A percentile compares a stretch with the other conserved stretches of the same genome.
These are phyloP conservation scores for Pogona vitticeps DNA, from an alignment of 2,113 vertebrate species.

Conservation along the genomic window DNA sequence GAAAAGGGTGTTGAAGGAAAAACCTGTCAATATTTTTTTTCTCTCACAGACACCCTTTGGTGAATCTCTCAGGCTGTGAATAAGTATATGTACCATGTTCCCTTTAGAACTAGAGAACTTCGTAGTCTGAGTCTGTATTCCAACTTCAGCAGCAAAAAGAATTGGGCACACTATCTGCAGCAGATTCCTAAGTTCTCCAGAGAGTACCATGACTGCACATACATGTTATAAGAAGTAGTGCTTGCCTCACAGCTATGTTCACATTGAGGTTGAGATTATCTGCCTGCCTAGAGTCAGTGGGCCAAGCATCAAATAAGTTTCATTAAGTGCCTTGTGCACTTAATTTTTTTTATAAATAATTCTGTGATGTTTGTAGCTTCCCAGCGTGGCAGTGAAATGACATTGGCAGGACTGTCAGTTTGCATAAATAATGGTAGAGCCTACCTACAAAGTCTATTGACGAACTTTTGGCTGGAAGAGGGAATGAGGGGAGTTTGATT, in stretches of 20 bases:
- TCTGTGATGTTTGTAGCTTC: not conserved
- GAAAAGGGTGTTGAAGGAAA: not conserved
- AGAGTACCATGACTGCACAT: not conserved
- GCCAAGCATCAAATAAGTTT: not conserved
- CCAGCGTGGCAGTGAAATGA: not conserved
- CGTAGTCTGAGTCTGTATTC: not conserved
- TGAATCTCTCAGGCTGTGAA: not conserved
- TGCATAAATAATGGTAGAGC: not conserved
- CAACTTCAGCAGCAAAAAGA: not conserved
- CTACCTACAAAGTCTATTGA: not conserved
- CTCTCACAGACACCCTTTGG: not conserved
- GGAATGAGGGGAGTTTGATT: not conserved
- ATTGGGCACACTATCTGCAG: no score
- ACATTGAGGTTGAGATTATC: not conserved
- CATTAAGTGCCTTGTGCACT: not conserved
- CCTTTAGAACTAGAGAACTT: not conserved
- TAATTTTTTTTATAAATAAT: not conserved
- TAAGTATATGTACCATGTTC: not conserved
- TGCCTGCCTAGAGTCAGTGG: not conserved
- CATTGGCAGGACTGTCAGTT: no score
- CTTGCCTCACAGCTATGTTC: not conserved
- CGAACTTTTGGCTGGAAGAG: not conserved
- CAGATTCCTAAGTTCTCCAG: not conserved
- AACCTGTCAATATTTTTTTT: not conserved
- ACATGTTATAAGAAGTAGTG: not conserved